A percentile compares a stretch with the other conserved stretches of the same genome.
phyloP scores from a whole-genome alignment of 2,113 vertebrate species.

The Paramormyrops kingsleyae region DNA sequence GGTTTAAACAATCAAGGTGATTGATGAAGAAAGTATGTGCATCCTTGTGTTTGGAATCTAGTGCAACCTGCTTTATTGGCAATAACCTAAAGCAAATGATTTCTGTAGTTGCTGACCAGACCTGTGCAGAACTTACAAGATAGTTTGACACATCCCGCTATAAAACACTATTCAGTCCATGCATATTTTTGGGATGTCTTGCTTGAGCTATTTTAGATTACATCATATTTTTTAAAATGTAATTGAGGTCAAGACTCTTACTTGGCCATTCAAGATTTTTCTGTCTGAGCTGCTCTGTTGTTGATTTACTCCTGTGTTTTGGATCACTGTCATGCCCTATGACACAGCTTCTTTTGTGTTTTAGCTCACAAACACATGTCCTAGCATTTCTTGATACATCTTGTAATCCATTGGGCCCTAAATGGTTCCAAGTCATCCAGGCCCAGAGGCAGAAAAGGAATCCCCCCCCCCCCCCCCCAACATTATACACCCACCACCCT shows the following conservation, averaged over 20 bases:
- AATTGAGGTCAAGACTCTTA: background rate
- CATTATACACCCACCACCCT: background rate
- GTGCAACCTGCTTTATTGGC: background rate
- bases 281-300: background rate
- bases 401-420: background rate
- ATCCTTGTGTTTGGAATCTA: background rate
- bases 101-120: background rate
- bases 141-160: background rate
- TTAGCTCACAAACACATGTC: background rate
- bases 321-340: background rate
- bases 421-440: background rate
- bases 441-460: background rate
- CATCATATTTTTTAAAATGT: background rate
- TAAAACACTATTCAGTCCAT: background rate
- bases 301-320: background rate
- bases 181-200: background rate
- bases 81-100: background rate
- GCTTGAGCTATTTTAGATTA: background rate
- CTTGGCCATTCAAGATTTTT: background rate
- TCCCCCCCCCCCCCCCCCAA: background rate
- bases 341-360: background rate
- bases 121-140: background rate
- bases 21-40: background rate
- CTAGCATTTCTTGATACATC: background rate
- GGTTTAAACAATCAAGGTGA: background rate